Percentiles rank a stretch among this genome's conserved stretches.
phyloP scores from a whole-genome alignment of 64 coral and sea anemone genomes.

The Actinia equina region DNA sequence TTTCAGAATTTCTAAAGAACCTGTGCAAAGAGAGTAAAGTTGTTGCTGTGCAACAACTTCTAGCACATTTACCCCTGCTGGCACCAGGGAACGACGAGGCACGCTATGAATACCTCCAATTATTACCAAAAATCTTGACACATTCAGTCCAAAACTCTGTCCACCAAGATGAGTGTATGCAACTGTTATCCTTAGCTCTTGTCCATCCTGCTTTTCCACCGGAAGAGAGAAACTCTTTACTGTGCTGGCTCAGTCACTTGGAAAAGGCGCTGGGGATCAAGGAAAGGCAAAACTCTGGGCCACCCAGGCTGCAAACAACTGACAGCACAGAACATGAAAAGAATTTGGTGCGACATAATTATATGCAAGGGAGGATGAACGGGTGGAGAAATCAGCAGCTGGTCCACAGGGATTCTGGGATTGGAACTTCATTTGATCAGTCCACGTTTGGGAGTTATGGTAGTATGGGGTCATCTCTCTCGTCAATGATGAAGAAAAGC shows the following conservation, averaged over 20 bases:
- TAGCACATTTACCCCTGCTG: conserved; percentile 83
- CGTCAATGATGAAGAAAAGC: conserved; percentile 43
- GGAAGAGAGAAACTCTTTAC: conserved; percentile 76
- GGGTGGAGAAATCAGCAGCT: conserved; percentile 87
- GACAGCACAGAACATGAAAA: conserved; percentile 63
- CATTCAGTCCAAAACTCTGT: conserved; percentile 77
- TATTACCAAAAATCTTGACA: conserved; percentile 78
- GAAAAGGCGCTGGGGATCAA: conserved; percentile 75
- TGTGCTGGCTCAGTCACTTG: conserved; percentile 84
- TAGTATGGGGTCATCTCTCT: conserved; percentile 25
- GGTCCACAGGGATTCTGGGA: conserved; percentile 73
- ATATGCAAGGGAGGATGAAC: conserved; percentile 56
- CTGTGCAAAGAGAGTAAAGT: conserved; percentile 76
- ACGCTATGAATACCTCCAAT: conserved; percentile 83
- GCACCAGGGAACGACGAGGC: conserved; percentile 85
- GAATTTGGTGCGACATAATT: conserved; percentile 72
- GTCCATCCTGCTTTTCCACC: conserved; percentile 96
- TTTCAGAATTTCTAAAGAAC: conserved; percentile 73
- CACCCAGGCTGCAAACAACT: conserved; percentile 56
- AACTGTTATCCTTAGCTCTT: conserved; percentile 89
- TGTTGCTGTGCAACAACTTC: conserved; percentile 70
- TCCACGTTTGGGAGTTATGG: conserved; percentile 5
- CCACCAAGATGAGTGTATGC: conserved; percentile 91
- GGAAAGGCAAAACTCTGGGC: conserved; percentile 52
- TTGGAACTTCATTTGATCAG: conserved; percentile 72